Percentiles rank a stretch among this genome's conserved stretches.
phyloP scores from a whole-genome alignment of 2,113 vertebrate genomes.

The Melanocharis versteri region DNA sequence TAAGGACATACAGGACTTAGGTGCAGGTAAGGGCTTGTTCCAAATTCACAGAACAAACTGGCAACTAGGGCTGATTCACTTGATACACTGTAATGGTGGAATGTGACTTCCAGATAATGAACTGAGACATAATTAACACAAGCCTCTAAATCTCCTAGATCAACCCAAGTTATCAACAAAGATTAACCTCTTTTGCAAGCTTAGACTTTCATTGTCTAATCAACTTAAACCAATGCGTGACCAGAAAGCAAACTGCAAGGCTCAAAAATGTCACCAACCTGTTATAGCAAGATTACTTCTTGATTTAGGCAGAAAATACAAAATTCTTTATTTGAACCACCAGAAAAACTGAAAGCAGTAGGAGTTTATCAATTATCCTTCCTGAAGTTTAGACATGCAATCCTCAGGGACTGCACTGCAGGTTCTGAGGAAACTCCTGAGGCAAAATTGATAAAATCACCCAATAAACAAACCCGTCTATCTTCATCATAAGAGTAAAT shows the following conservation, averaged over 20 bases:
- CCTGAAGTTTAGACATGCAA: not conserved
- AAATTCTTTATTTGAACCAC: not conserved
- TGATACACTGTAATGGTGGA: not conserved
- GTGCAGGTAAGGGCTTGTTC: not conserved
- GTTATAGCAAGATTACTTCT: not conserved
- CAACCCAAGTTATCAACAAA: not conserved
- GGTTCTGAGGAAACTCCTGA: not conserved
- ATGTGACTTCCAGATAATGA: not conserved
- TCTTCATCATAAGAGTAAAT: not conserved
- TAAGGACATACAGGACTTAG: not conserved
- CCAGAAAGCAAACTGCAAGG: not conserved
- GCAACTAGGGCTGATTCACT: not conserved
- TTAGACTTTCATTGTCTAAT: not conserved
- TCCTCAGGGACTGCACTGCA: not conserved
- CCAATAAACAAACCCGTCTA: not conserved
- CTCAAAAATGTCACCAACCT: not conserved
- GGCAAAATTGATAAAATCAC: not conserved
- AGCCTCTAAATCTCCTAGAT: not conserved
- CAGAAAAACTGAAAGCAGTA: not conserved
- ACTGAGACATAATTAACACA: not conserved
- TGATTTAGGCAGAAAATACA: not conserved
- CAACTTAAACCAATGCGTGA: not conserved
- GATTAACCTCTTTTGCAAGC: not conserved
- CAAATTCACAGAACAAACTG: not conserved
- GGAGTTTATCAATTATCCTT: not conserved